Evolutionary conservation across 2,888 invertebrate species (phyloP).

Genomic region (Diplolepis rosae): DNA sequence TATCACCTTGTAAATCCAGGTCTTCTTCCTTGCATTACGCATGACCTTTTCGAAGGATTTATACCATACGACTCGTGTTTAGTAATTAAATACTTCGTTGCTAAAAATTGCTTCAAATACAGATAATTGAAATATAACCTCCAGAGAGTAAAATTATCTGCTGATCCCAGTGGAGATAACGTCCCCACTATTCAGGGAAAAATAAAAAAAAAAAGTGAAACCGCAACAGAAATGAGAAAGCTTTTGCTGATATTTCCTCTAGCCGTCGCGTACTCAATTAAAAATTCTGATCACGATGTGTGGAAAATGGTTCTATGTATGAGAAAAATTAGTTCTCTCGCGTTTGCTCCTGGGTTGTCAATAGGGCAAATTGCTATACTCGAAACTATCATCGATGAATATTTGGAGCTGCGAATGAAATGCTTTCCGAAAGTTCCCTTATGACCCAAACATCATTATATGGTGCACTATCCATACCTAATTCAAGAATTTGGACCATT

Average conservation of each 20-base stretch:
- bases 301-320: conserved; percentile 38
- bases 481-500: not conserved
- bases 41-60: conserved; percentile 50
- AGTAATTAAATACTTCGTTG: conserved; percentile 42
- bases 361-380: conserved; percentile 18
- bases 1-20: conserved; percentile 50
- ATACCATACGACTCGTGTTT: conserved; percentile 45
- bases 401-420: not conserved
- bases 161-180: not conserved
- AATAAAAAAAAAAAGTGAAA: conserved; percentile 21
- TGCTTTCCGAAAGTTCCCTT: conserved; percentile 34
- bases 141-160: not conserved
- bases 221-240: conserved; percentile 24
- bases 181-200: not conserved
- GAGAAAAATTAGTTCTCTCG: conserved; percentile 1
- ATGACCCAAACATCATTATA: not conserved
- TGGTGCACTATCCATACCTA: not conserved
- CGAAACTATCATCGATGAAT: not conserved
- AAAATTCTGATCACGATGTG: conserved; percentile 24
- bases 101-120: not conserved
- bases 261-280: conserved; percentile 18
- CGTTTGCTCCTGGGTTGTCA: not conserved
- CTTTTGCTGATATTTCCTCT: conserved; percentile 31
- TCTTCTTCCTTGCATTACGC: conserved; percentile 38
- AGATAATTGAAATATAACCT: not conserved